These are phyloP conservation scores for Synergus gifuensis DNA, from an alignment of 2,888 invertebrate genomes.

Conservation along the genomic window DNA sequence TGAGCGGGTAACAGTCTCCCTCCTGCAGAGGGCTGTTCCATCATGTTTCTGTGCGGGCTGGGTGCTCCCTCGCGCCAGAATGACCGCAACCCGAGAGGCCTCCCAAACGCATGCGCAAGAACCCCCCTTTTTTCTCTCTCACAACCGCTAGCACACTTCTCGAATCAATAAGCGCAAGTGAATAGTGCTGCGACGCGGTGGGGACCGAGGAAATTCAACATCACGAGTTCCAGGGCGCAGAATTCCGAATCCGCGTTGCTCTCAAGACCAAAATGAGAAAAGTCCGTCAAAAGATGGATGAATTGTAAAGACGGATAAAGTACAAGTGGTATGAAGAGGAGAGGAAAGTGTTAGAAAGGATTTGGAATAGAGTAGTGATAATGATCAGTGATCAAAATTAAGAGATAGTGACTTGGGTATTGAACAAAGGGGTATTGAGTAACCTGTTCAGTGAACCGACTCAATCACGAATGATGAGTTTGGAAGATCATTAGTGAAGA, in stretches of 20 bases:
- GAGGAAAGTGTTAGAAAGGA: neutral
- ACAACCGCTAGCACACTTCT: slow-evolving; percentile 49
- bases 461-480: neutral
- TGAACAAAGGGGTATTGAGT: neutral
- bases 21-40: slow-evolving; percentile 45
- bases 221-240: slow-evolving; percentile 45
- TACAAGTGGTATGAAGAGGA: neutral
- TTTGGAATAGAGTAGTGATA: neutral
- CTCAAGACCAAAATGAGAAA: neutral
- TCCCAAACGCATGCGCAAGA: slow-evolving; percentile 53
- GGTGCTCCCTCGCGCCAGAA: slow-evolving; percentile 51
- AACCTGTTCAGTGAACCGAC: neutral
- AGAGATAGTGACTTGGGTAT: neutral
- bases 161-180: slow-evolving; percentile 71
- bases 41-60: slow-evolving; percentile 46
- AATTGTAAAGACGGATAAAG: neutral
- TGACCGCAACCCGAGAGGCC: slow-evolving; percentile 50
- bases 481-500: too few species aligned
- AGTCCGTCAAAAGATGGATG: neutral
- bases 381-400: neutral
- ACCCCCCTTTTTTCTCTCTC: slow-evolving; percentile 44
- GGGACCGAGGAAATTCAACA: slow-evolving; percentile 22
- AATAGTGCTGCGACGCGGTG: slow-evolving; percentile 61
- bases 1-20: neutral
- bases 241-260: slow-evolving; percentile 33